Evolutionary conservation across 2,113 vertebrate genomes (phyloP).

Genomic region (Hippocampus zosterae): DNA sequence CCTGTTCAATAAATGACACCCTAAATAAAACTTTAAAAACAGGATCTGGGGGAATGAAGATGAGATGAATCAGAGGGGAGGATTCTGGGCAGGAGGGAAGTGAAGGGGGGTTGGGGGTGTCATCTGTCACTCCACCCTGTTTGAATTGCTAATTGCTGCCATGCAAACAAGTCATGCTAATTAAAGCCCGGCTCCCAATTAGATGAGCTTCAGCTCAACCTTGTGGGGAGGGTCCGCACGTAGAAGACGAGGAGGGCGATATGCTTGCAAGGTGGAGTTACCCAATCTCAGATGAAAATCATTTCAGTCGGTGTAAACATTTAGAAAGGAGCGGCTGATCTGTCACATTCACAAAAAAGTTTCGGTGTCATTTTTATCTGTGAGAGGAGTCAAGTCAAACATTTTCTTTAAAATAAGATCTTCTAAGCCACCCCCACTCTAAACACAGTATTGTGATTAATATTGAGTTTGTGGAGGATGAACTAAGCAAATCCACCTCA

Average conservation of each 20-base stretch:
- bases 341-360: background rate
- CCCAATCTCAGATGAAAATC: slow-evolving; percentile 9
- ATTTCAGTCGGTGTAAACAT: background rate
- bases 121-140: slow-evolving; percentile 71
- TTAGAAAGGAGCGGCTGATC: background rate
- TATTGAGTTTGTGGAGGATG: too few species aligned
- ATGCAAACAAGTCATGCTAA: slow-evolving; percentile 68
- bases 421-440: too few species aligned
- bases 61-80: slow-evolving; percentile 72
- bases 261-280: slow-evolving; percentile 35
- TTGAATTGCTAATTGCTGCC: slow-evolving; percentile 68
- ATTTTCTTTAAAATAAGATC: too few species aligned
- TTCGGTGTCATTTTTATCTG: background rate
- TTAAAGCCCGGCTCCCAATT: slow-evolving; percentile 69
- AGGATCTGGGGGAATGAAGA: slow-evolving; percentile 76
- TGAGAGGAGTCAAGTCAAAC: too few species aligned
- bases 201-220: slow-evolving; percentile 56
- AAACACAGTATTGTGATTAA: too few species aligned
- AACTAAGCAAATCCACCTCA: too few species aligned
- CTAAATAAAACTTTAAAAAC: slow-evolving; percentile 81
- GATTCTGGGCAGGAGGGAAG: slow-evolving; percentile 42
- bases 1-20: slow-evolving; percentile 81
- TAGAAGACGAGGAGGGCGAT: slow-evolving; percentile 10
- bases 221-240: slow-evolving; percentile 48
- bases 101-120: slow-evolving; percentile 33